Conservation (phyloP, 2,888 invertebrate genomes). For the Agrochola circellaris region DNA sequence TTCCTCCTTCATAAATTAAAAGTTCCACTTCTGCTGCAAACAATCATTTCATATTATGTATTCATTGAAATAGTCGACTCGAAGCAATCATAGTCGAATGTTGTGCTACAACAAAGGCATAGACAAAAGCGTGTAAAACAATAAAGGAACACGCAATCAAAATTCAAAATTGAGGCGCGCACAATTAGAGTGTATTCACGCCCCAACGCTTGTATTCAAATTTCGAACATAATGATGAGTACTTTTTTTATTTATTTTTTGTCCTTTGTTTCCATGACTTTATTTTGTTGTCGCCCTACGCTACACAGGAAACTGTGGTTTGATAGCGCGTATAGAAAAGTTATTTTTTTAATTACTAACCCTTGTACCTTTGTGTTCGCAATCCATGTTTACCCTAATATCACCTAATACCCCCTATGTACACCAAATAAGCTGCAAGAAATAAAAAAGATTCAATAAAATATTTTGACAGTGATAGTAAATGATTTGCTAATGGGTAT, state of each 20-base stretch:
- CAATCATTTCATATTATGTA: conserved; percentile 60
- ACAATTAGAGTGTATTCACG: conserved; percentile 84
- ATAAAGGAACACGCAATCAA: conserved; percentile 83
- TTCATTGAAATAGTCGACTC: conserved; percentile 55
- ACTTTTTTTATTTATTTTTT: conserved; percentile 54
- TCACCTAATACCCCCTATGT: too few species aligned
- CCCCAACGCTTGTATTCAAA: conserved; percentile 87
- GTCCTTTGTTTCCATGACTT: conserved; percentile 74
- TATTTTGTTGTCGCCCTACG: conserved; percentile 48
- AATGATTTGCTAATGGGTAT: conserved; percentile 12
- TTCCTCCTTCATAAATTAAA: conserved; percentile 44
- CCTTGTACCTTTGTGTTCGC: not conserved
- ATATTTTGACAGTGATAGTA: conserved; percentile 37
- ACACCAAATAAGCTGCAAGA: conserved; percentile 3
- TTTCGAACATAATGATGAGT: conserved; percentile 77
- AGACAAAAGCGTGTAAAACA: conserved; percentile 84
- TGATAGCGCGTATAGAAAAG: conserved; percentile 26
- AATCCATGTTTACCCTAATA: not conserved
- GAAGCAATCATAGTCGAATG: conserved; percentile 64
- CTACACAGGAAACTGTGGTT: conserved; percentile 44
- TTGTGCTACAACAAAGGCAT: conserved; percentile 62
- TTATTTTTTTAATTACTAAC: conserved; percentile 4
- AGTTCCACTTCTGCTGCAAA: conserved; percentile 46
- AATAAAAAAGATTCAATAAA: conserved; percentile 1
- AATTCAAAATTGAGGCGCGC: conserved; percentile 83